Evolutionary conservation across 2,113 vertebrate genomes (phyloP).

Genomic region (Pristiophorus japonicus): DNA sequence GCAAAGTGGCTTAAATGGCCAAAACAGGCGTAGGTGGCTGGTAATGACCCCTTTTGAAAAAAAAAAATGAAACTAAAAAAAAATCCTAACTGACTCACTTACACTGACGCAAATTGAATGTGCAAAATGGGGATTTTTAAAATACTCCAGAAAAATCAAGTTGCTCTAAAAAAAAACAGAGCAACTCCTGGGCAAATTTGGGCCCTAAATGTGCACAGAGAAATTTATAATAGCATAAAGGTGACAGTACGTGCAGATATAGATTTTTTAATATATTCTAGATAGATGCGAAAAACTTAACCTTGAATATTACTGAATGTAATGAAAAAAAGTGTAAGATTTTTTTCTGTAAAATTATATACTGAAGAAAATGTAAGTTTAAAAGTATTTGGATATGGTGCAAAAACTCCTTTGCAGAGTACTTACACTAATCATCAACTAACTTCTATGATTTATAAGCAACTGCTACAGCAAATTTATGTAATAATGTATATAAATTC

Average conservation of each 20-base stretch:
- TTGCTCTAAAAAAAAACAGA: too few species aligned
- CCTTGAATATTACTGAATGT: background rate
- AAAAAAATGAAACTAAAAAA: too few species aligned
- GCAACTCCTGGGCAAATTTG: too few species aligned
- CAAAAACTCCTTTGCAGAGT: background rate
- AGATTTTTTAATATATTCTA: conserved; percentile 8
- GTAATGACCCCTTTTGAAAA: too few species aligned
- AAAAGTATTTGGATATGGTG: background rate
- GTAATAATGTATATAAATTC: background rate
- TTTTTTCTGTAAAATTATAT: background rate
- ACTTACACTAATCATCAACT: conserved; percentile 18
- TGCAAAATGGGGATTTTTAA: too few species aligned
- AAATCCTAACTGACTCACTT: too few species aligned
- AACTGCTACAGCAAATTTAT: background rate
- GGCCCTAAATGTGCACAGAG: too few species aligned
- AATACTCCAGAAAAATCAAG: too few species aligned
- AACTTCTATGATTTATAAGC: background rate
- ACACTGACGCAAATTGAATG: too few species aligned
- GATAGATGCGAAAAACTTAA: conserved; percentile 4
- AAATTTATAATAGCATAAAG: background rate
- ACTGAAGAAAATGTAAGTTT: background rate
- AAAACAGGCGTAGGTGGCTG: too few species aligned
- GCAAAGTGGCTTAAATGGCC: too few species aligned
- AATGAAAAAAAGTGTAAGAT: background rate
- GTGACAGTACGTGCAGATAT: background rate